Base-by-base conservation (phyloP, 2,888 invertebrate species). In the Sinhomidia bicolor region DNA sequence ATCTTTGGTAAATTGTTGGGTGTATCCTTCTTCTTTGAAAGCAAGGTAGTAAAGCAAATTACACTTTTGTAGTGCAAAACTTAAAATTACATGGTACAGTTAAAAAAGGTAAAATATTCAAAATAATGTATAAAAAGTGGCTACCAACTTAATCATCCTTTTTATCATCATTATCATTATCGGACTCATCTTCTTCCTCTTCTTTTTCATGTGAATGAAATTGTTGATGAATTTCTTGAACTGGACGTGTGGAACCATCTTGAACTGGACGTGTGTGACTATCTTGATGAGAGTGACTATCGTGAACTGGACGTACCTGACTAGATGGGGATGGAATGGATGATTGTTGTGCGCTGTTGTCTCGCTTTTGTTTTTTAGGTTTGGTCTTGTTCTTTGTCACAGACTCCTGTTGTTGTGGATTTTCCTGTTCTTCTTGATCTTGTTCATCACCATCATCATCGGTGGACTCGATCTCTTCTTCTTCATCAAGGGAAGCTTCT, bases 401-500 rank as follows among this genome's bases (percentile, higher is more conserved):
- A 20, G 74, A 23, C 12, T 41, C 41, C 47, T 74, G 9, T 32
- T 71, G 57, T 12, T 32, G 14, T n/a, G n/a, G n/a, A n/a, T n/a
- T n/a, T n/a, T n/a, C n/a, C n/a, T n/a, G n/a, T n/a, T n/a, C n/a
- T n/a, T n/a, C n/a, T n/a, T n/a, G n/a, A n/a, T n/a, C n/a, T n/a
- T n/a, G n/a, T 12, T 57, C 51, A 23, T 80, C 80, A 44, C 80
- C 65, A 5, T 82, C 65, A 5, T 86, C 82, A 17, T 82, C 76
- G 17, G 23, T 20, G 32, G 44, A 57, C 62, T 81, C 76, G 20
- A 80, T 32, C 6, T 79, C 79, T 20, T 62, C 82, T 1, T 57
- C 82, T 14, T 79, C 79, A 14, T 78, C 41, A n/a, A 85, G 20
- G 17, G 60, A 57, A 10, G 26, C 82, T 51, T 87, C 89, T 44